Base-by-base conservation (phyloP, 2,113 vertebrate species). In the Pavo muticus region DNA sequence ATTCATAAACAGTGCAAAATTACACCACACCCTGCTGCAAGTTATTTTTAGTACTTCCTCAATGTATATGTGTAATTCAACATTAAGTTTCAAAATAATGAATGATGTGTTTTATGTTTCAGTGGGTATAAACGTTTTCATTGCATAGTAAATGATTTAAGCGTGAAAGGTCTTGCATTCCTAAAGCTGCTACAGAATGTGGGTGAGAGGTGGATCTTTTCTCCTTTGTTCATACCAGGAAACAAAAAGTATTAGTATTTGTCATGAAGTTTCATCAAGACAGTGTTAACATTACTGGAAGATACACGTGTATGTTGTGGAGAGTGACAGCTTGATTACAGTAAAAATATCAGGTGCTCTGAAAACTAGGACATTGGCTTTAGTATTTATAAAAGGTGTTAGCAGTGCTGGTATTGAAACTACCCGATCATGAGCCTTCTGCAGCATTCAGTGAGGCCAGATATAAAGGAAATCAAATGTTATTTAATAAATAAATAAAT, bases 71-170 rank as follows among this genome's bases (percentile, higher is more conserved):
- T 85, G 79, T 94, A 91, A 78, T 84, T 93, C 83, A 84, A 92
- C 93, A 91, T 80, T 88, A 90, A 91, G 86, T 73, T 93, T 93
- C 88, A 86, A 88, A 91, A 84, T 93, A 90, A 86, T 89, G 85
- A 95, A 90, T 95, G 90, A 88, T 90, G 79, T 91, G 86, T 95
- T 95, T 95, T 83, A 78, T 86, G 52, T 92, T 94, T 90, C 87
- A 75, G 65, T 75, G 44, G 65, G n/a, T 93, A 92, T 59, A 90
- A 91, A 91, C 2, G 8, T 94, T 94, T 93, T 73, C 6, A 0
- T 94, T 88, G 61, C 69, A 75, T 24, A 91, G 88, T 86, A 85
- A 74, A 60, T 94, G 91, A 91, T 95, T 95, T 88, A 78, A 86
- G 68, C 85, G 78, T 95, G 91, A 95, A 88, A 95, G 76, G 52